phyloP scores from a whole-genome alignment of 2,113 vertebrate species.

The Eonycteris spelaea region DNA sequence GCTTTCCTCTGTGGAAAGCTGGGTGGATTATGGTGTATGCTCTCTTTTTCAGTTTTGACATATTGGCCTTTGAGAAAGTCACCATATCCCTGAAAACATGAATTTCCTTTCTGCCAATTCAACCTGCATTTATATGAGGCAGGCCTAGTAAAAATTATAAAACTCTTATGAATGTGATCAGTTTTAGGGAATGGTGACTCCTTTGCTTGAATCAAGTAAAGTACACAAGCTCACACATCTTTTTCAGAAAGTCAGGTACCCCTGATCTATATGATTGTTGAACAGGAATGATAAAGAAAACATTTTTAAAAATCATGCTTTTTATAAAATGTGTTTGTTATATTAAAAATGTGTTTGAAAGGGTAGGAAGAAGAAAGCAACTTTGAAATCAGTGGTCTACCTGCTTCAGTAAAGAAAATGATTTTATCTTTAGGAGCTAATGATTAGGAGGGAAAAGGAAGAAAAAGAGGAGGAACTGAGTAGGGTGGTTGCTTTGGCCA shows the following conservation, averaged over 20 bases:
- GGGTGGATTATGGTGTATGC: not conserved
- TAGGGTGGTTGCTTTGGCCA: not conserved
- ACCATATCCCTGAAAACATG: not conserved
- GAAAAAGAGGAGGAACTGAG: not conserved
- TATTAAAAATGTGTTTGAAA: conserved; percentile 15
- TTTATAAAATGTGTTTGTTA: not conserved
- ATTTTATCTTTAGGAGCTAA: conserved; percentile 37
- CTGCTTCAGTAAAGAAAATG: not conserved
- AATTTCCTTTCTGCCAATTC: conserved; percentile 18
- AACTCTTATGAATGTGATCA: not conserved
- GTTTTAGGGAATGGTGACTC: not conserved
- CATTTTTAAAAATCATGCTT: not conserved
- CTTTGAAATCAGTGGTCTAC: conserved; percentile 35
- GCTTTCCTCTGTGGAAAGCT: conserved; percentile 28
- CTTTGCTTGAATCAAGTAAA: not conserved
- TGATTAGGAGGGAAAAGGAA: conserved; percentile 14
- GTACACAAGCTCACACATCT: not conserved
- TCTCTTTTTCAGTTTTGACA: conserved; percentile 33
- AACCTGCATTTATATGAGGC: not conserved
- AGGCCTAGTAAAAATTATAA: not conserved
- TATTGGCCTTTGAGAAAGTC: conserved; percentile 19
- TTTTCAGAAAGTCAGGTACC: not conserved
- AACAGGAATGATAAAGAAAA: not conserved
- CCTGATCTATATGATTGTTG: not conserved
- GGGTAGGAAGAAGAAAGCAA: not conserved